Evolutionary conservation across 2,113 vertebrate genomes (phyloP).

Genomic region (Microcebus jonahi): DNA sequence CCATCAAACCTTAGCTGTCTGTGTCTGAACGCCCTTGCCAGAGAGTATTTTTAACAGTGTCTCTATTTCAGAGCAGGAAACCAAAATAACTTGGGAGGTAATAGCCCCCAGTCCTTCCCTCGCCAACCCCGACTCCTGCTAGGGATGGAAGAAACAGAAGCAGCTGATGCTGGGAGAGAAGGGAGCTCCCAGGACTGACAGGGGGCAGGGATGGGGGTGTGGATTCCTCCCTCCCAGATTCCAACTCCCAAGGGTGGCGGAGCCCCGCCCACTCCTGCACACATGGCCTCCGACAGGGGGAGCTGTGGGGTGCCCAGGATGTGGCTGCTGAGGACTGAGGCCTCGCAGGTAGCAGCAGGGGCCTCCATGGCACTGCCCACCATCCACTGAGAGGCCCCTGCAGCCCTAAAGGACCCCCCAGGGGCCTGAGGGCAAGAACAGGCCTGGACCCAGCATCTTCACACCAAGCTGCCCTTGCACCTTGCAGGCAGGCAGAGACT

Average conservation of each 20-base stretch:
- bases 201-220: accelerated
- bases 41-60: not conserved
- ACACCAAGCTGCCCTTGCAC: not conserved
- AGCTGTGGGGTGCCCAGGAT: not conserved
- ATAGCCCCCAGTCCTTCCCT: not conserved
- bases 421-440: not conserved
- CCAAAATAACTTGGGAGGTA: not conserved
- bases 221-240: not conserved
- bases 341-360: not conserved
- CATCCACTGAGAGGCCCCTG: not conserved
- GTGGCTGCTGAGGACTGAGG: not conserved
- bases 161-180: not conserved
- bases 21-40: not conserved
- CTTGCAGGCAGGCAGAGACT: not conserved
- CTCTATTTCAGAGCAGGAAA: not conserved
- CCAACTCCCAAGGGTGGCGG: not conserved
- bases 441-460: not conserved
- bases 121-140: not conserved
- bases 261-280: accelerated
- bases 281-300: not conserved
- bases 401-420: not conserved
- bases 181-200: not conserved
- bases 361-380: not conserved
- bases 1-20: not conserved
- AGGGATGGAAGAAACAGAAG: not conserved